These are phyloP conservation scores for Poicephalus meyeri DNA, from an alignment of 2,113 vertebrate species.

Conservation along the genomic window DNA sequence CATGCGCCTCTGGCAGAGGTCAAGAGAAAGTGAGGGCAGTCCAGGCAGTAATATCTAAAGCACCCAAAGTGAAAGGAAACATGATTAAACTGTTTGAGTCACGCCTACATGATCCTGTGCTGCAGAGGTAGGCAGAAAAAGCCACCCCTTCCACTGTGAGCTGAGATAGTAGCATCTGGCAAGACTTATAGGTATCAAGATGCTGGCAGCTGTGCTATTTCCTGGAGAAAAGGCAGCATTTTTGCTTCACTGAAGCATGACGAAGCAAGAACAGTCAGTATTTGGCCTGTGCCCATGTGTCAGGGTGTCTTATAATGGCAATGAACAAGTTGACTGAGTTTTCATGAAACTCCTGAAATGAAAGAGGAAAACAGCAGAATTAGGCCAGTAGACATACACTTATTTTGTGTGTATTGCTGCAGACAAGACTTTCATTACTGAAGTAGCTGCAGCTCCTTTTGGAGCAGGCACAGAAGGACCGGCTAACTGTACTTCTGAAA, in stretches of 20 bases:
- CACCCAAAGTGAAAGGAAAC: background rate
- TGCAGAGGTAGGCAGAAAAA: slow-evolving; percentile 32
- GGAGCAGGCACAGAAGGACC: background rate
- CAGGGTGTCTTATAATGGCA: background rate
- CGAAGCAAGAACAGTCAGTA: slow-evolving; percentile 12
- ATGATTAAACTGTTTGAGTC: slow-evolving; percentile 1
- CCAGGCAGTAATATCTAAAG: background rate
- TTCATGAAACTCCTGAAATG: background rate
- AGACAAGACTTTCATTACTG: background rate
- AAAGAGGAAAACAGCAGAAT: background rate
- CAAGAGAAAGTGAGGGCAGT: background rate
- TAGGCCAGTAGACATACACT: background rate
- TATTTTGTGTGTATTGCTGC: background rate
- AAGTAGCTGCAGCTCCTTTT: background rate
- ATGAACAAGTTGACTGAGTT: background rate
- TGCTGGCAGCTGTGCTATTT: slow-evolving; percentile 4
- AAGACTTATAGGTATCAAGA: background rate
- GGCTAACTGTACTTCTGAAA: background rate
- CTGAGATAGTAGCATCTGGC: background rate
- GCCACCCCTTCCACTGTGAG: background rate
- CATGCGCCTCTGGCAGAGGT: background rate
- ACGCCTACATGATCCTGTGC: background rate
- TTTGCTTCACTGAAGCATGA: slow-evolving; percentile 36
- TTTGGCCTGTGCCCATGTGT: background rate
- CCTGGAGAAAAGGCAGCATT: background rate